A percentile compares a stretch with the other conserved stretches of the same genome.
phyloP scores from a whole-genome alignment of 2,797 vertebrate species.

The Eurystomus glaucurus region DNA sequence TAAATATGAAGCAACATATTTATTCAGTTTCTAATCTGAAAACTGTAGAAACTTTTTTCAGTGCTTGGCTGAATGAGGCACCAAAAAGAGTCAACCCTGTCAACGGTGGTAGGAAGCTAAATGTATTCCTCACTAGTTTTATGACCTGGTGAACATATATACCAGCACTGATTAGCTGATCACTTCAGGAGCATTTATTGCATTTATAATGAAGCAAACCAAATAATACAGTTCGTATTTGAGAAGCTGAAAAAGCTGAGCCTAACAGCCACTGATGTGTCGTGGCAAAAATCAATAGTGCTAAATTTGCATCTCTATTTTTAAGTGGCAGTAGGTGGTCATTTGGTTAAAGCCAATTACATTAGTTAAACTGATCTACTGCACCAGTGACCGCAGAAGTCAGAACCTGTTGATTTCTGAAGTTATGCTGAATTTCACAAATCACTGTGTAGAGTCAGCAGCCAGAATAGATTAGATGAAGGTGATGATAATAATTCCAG shows the following conservation, averaged over 20 bases:
- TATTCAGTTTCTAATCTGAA: slow-evolving; percentile 3
- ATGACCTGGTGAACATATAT: slow-evolving; percentile 47
- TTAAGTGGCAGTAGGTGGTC: background rate
- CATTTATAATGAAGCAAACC: slow-evolving; percentile 54
- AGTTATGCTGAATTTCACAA: background rate
- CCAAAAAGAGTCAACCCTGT: slow-evolving; percentile 13
- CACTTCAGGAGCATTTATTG: slow-evolving; percentile 18
- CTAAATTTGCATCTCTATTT: slow-evolving; percentile 15
- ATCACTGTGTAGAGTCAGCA: background rate
- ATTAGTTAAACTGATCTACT: background rate
- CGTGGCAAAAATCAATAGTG: background rate
- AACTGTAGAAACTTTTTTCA: slow-evolving; percentile 10
- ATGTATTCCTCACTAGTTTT: slow-evolving; percentile 60
- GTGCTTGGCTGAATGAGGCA: slow-evolving; percentile 12
- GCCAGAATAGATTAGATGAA: background rate
- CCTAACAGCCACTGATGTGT: background rate
- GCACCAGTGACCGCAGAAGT: slow-evolving; percentile 8
- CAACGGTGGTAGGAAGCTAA: slow-evolving; percentile 49
- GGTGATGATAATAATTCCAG: background rate
- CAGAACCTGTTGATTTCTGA: slow-evolving; percentile 12
- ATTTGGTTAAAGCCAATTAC: slow-evolving; percentile 29
- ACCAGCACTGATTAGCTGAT: slow-evolving; percentile 54
- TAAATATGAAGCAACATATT: slow-evolving; percentile 24
- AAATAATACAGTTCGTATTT: background rate
- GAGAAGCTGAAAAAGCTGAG: slow-evolving; percentile 5